These are phyloP conservation scores for Meteorus sp. DNA, from an alignment of 1,140 invertebrate species.

Conservation along the genomic window DNA sequence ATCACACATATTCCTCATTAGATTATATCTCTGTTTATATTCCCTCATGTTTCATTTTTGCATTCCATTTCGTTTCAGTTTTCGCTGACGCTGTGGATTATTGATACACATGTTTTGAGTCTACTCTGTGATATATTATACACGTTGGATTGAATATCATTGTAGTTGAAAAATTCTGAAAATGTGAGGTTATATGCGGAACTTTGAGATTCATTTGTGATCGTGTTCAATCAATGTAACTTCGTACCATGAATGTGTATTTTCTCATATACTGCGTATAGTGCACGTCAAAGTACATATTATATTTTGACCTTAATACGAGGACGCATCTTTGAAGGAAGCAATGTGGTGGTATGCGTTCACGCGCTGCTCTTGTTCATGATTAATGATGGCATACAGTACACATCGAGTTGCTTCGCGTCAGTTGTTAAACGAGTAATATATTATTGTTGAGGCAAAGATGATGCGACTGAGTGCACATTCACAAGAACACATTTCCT, in stretches of 20 bases:
- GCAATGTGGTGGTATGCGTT: too few species aligned
- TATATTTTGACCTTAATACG: slow-evolving; percentile 15
- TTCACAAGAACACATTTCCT: background rate
- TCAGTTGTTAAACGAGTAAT: background rate
- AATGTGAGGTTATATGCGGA: background rate
- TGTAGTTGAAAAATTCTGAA: background rate
- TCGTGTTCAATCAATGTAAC: slow-evolving; percentile 9
- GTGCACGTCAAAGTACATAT: background rate
- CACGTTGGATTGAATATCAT: too few species aligned
- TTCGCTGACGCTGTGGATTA: too few species aligned
- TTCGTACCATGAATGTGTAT: background rate
- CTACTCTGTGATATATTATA: too few species aligned
- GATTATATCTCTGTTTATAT: background rate
- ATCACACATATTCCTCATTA: background rate
- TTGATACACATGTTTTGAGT: too few species aligned
- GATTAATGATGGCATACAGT: slow-evolving; percentile 4
- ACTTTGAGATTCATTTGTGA: background rate
- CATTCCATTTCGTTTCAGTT: too few species aligned
- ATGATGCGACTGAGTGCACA: background rate
- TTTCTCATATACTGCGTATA: too few species aligned
- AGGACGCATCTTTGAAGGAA: slow-evolving; percentile 10
- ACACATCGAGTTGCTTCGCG: background rate
- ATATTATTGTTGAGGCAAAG: background rate
- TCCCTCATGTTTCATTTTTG: background rate
- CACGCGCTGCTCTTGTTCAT: slow-evolving; percentile 8